Evolutionary conservation across 1,140 invertebrate species (phyloP).

Genomic region (Sinella curviseta): DNA sequence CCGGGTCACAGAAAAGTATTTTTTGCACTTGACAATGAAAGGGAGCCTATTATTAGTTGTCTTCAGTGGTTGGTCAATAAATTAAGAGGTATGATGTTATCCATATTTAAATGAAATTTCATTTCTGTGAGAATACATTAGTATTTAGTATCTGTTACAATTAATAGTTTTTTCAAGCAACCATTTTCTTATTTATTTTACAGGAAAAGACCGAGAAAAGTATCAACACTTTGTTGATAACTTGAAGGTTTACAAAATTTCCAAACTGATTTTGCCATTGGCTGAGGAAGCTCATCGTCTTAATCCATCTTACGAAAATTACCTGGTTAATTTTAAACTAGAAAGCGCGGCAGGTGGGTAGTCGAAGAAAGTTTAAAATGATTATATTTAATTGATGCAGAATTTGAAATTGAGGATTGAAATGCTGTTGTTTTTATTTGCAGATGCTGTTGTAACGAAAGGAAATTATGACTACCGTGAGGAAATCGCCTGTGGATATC

Average conservation of each 20-base stretch:
- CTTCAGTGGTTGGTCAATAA: constrained; percentile 9
- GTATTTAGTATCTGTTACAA: background rate
- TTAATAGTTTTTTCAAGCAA: background rate
- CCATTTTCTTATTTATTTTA: constrained; percentile 2
- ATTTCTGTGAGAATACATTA: background rate
- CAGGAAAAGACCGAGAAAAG: background rate
- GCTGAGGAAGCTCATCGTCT: background rate
- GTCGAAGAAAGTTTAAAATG: background rate
- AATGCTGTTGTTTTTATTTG: background rate
- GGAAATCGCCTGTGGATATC: constrained; percentile 42
- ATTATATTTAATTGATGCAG: background rate
- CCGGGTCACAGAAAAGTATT: background rate
- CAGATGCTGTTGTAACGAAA: background rate
- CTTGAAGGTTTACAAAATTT: constrained; percentile 30
- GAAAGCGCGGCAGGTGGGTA: background rate
- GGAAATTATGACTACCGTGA: constrained; percentile 38
- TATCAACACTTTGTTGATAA: constrained; percentile 8
- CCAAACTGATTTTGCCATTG: constrained; percentile 31
- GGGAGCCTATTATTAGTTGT: background rate
- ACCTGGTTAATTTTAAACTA: background rate
- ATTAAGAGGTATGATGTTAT: constrained; percentile 2
- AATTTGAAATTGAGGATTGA: background rate
- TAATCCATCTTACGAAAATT: constrained; percentile 25
- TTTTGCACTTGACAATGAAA: background rate
- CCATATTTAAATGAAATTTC: background rate